phyloP scores from a whole-genome alignment of 2,113 vertebrate genomes.

The Pachycephala philippinensis region DNA sequence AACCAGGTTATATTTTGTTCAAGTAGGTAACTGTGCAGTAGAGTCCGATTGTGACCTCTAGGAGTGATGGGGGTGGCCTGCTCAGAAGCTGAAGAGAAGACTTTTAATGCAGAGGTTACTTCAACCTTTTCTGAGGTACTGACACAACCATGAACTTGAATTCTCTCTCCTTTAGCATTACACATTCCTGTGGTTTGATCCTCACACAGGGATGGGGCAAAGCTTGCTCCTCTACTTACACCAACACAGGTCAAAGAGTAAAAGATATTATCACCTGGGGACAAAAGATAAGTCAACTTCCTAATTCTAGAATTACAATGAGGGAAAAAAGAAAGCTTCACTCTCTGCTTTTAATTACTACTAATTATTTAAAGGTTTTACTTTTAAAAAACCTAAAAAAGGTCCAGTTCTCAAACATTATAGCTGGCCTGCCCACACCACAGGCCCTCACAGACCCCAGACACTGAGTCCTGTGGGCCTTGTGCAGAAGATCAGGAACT shows the following conservation, averaged over 20 bases:
- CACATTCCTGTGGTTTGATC: not conserved
- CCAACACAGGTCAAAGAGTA: not conserved
- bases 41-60: not conserved
- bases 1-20: not conserved
- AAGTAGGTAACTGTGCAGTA: not conserved
- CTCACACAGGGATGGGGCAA: not conserved
- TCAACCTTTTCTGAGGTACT: not conserved
- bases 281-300: not conserved
- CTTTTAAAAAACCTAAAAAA: not conserved
- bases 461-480: not conserved
- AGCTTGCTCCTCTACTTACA: not conserved
- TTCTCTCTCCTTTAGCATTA: not conserved
- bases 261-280: not conserved
- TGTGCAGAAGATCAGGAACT: not conserved
- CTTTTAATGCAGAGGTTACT: not conserved
- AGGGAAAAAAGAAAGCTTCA: not conserved
- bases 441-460: not conserved
- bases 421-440: not conserved
- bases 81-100: not conserved
- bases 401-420: not conserved
- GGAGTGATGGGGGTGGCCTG: not conserved
- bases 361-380: not conserved
- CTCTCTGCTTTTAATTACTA: not conserved
- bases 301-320: not conserved
- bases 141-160: not conserved